phyloP scores from a whole-genome alignment of 2,888 invertebrate species.

The Parnassius apollo region DNA sequence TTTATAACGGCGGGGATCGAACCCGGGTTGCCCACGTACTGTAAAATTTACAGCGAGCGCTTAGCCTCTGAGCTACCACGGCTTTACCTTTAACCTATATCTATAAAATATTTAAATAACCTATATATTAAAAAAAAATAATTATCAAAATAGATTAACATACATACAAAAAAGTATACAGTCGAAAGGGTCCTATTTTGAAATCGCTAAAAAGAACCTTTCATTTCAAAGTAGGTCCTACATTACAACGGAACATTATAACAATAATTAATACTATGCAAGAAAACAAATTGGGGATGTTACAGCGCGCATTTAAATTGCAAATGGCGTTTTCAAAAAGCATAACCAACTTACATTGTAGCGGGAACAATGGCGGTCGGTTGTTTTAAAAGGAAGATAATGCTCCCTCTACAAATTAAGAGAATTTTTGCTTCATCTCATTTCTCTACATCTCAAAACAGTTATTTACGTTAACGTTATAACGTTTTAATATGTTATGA shows the following conservation, averaged over 20 bases:
- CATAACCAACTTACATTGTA: constrained; percentile 8
- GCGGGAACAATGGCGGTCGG: constrained; percentile 6
- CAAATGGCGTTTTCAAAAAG: constrained; percentile 16
- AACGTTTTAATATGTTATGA: neutral
- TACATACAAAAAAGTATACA: no score
- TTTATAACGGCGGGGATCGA: no score
- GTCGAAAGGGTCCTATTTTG: neutral
- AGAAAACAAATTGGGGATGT: constrained; percentile 4
- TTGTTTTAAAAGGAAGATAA: constrained; percentile 15
- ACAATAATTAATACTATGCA: neutral
- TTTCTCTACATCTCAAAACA: neutral
- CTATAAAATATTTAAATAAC: no score
- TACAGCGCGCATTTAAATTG: constrained; percentile 4
- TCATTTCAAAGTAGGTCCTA: neutral
- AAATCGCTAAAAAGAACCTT: neutral
- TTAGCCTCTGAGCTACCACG: no score
- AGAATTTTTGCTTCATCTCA: neutral
- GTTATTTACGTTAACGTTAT: no score
- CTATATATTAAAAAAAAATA: no score
- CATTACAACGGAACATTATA: no score
- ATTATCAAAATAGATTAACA: no score
- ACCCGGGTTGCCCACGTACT: no score
- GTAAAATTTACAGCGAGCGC: no score
- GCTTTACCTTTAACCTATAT: no score
- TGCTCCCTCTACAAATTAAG: constrained; percentile 4